A percentile compares a stretch with the other conserved stretches of the same genome.
Conservation (phyloP, 2,113 vertebrate species). For the Miniopterus natalensis region DNA sequence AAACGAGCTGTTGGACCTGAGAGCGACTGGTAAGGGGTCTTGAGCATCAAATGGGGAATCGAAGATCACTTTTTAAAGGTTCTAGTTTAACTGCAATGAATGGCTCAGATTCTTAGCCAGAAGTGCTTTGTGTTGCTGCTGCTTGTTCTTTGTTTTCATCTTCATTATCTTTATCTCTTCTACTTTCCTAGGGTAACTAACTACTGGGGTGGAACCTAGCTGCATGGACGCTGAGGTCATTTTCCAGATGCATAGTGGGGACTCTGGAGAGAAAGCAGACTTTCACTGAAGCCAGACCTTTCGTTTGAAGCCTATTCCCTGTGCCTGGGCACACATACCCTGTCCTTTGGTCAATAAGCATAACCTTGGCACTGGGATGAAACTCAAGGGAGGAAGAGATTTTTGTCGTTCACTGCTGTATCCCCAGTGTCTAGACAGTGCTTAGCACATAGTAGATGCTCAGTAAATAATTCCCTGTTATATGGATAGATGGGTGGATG, state of each 20-base stretch:
- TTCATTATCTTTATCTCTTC: fast-evolving
- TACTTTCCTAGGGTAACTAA: not conserved
- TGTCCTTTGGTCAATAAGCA: not conserved
- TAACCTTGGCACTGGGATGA: not conserved
- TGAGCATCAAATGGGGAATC: not conserved
- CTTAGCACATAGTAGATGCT: not conserved
- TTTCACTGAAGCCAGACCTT: not conserved
- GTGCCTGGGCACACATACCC: not conserved
- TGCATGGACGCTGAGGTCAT: not conserved
- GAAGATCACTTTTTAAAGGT: not conserved
- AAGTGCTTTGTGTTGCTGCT: not conserved
- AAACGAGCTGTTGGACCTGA: not conserved
- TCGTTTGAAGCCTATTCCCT: not conserved
- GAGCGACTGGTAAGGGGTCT: not conserved
- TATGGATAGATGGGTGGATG: not conserved
- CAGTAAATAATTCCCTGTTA: not conserved
- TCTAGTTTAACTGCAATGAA: not conserved
- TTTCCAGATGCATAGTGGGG: too few relatives aligned
- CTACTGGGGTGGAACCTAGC: not conserved
- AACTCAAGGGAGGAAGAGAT: not conserved
- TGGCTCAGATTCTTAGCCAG: not conserved
- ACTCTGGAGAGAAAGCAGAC: not conserved
- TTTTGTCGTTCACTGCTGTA: not conserved
- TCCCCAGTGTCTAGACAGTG: not conserved
- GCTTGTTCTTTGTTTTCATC: not conserved